Evolutionary conservation across 2,113 vertebrate genomes (phyloP), one percentile per base, ranked within the genome.

Genomic region (Pseudopodoces humilis): DNA sequence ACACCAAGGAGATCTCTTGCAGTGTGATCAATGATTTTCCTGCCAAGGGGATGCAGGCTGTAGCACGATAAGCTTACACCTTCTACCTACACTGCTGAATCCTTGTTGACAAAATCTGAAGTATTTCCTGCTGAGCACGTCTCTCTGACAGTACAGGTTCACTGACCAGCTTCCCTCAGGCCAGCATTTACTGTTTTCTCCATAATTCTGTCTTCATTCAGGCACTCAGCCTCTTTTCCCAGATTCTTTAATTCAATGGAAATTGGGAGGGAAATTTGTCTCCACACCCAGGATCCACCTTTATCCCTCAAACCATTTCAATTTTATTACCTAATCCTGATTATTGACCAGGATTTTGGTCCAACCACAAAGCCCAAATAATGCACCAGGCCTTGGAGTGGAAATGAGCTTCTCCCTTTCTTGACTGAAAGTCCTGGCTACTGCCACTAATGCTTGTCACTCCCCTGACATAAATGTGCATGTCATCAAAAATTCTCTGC

Each of bases 301-400:
- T 83, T 33, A 59, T 55, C 89, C 50, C 63, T 56, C 82, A 83
- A 95, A 83, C 43, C 6, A 37, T 91, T 77, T 55, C 39, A 67
- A 28, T 92, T 84, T 91, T 90, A 80, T 91, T 91, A 74, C 71
- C 71, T 91, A 90, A 94, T 90, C 33, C 87, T 44, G 71, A 70
- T 91, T 91, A 67, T 81, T 90, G 65, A 84, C 33, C 82, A 90
- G 33, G 46, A 55, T 43, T 95, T 92, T 65, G 47, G 33, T 80
- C 91, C 64, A 91, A 82, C 58, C 5, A 7, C 41, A 65, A 90
- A 39, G 37, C 25, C 81, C 75, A 84, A 87, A 87, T 31, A 80
- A 62, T 21, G 10, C 44, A 80, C 70, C 62, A 74, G 58, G 15
- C 43, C 43, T 77, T 59, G 55, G 63, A 88, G 63, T 62, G 10